Conservation (phyloP, 2,888 invertebrate genomes). For the Listrodromus nycthemerus region DNA sequence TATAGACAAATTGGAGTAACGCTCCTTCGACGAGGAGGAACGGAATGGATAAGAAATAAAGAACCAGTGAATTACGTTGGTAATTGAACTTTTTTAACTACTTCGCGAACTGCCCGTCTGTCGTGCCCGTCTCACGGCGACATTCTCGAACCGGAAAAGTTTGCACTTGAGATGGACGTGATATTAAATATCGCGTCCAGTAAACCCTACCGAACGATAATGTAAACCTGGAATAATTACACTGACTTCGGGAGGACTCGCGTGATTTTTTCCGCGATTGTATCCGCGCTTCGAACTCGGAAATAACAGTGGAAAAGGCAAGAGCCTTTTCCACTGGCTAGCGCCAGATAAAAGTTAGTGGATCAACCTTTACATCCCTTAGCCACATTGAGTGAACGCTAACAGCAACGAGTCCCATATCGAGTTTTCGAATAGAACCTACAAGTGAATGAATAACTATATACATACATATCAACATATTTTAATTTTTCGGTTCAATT, state of each 20-base stretch:
- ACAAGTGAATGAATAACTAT: neutral
- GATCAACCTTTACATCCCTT: slow-evolving; percentile 11
- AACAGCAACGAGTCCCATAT: neutral
- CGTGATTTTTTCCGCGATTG: neutral
- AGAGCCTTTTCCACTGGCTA: no score
- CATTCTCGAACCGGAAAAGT: slow-evolving; percentile 57
- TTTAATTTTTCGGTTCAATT: neutral
- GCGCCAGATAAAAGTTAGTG: neutral
- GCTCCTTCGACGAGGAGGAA: slow-evolving; percentile 9
- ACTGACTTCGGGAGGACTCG: slow-evolving; percentile 37
- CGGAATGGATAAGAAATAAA: slow-evolving; percentile 32
- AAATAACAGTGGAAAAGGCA: slow-evolving; percentile 53
- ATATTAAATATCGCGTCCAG: slow-evolving; percentile 53
- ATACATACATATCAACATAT: neutral
- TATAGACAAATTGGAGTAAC: slow-evolving; percentile 2
- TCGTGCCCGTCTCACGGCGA: slow-evolving; percentile 14
- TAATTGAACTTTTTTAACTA: slow-evolving; percentile 66
- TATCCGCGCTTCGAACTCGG: slow-evolving; percentile 41
- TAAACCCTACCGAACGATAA: slow-evolving; percentile 38
- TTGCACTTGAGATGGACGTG: slow-evolving; percentile 51
- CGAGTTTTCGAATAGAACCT: neutral
- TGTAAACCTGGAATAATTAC: slow-evolving; percentile 66
- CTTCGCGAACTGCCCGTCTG: slow-evolving; percentile 53
- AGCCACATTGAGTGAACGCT: slow-evolving; percentile 33
- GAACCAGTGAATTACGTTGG: slow-evolving; percentile 25